Evolutionary conservation across 2,888 invertebrate genomes (phyloP), one percentile per base, ranked within the genome.

Genomic region (Drosophila phalerata): DNA sequence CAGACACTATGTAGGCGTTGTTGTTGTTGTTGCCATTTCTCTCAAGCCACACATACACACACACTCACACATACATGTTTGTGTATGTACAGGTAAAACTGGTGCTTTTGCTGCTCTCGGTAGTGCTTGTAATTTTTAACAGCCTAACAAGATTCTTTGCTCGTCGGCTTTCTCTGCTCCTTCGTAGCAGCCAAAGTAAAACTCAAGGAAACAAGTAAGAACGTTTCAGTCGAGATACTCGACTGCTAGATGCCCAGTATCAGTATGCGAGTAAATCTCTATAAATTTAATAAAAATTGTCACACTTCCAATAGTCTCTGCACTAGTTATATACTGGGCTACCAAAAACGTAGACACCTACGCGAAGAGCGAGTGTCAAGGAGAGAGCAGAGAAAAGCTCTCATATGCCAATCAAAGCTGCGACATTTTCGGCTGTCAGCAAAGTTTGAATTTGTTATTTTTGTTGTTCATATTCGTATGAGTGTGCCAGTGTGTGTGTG

Each of bases 11-110:
- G 48, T 22, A 74, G 57, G 49, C 53, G 40, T 25, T 56, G 42
- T 45, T 43, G 28, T 68, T 47, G 60, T 57, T 60, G 70, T 62
- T 71, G 81, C 66, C 69, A 73, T 86, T 82, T 86, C 81, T 66
- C 73, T 76, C 60, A 38, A 45, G 48, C 62, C 34, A 62, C 19
- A 60, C 11, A n/a, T n/a, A n/a, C n/a, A 43, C 10, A 11, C 11
- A 17, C n/a, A 45, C n/a, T 42, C 37, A 37, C 13, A 13, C 6
- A 34, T 30, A 10, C 30, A 30, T 30, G 30, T 10, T 8, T 30
- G 4, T 34, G 34, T 56, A 30, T 13, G 45, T 42, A 75, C 63
- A 48, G 56, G 63, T 58, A 80, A 56, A 78, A 73, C 79, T 56
- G 62, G 66, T 80, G 85, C 63, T 47, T 61, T 47, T 55, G 49